These are phyloP conservation scores for Procavia capensis DNA, from an alignment of 2,113 vertebrate genomes.

Conservation along the genomic window DNA sequence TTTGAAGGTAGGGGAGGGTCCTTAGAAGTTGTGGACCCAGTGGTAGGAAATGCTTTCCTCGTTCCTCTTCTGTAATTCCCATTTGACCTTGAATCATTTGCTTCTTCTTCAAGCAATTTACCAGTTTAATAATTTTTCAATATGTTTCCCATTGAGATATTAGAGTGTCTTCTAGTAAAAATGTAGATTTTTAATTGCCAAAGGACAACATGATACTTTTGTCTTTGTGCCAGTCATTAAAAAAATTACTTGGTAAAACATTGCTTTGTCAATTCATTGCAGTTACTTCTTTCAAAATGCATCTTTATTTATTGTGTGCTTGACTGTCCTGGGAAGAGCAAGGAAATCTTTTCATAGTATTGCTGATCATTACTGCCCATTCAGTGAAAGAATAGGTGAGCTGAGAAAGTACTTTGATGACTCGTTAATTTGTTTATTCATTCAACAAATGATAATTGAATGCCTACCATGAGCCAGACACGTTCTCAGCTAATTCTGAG, in stretches of 20 bases:
- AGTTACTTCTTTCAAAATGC: not conserved
- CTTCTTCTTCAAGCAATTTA: not conserved
- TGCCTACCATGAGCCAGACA: not conserved
- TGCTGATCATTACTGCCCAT: not conserved
- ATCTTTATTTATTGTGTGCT: not conserved
- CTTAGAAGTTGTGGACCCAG: not conserved
- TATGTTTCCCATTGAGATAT: not conserved
- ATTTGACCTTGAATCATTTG: not conserved
- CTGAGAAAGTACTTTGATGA: not conserved
- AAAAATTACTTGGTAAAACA: not conserved
- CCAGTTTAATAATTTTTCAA: not conserved
- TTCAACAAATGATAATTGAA: not conserved
- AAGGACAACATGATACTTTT: not conserved
- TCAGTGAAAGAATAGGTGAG: not conserved
- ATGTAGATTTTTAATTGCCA: not conserved
- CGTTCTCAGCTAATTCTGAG: not conserved
- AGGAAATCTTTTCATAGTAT: not conserved
- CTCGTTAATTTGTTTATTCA: not conserved
- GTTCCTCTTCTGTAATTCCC: not conserved
- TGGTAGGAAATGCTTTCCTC: not conserved
- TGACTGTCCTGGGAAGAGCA: not conserved
- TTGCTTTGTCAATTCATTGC: not conserved
- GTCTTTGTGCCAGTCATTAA: conserved; percentile 1
- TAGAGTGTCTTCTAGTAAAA: not conserved
- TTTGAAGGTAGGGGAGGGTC: not conserved